These are phyloP conservation scores for Sceloporus undulatus DNA, from an alignment of 2,113 vertebrate genomes.

Conservation along the genomic window DNA sequence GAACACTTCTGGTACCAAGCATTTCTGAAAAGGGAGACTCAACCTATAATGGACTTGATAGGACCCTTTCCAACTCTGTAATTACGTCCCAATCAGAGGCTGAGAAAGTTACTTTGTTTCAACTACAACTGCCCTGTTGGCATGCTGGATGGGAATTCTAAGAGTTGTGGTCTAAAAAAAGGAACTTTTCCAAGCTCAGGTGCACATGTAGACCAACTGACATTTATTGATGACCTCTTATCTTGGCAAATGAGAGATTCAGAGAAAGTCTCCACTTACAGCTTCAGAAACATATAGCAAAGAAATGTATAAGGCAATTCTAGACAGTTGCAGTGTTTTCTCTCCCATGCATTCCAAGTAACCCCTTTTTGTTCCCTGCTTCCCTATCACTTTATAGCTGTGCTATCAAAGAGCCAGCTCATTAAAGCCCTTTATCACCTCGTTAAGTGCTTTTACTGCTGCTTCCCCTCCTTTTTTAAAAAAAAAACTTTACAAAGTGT, in stretches of 20 bases:
- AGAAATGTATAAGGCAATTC: not conserved
- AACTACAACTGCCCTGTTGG: no score
- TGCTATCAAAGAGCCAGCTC: slow-evolving; percentile 29
- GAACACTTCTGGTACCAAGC: no score
- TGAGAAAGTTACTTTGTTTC: no score
- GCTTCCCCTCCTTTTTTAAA: slow-evolving; percentile 14
- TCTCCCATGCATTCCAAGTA: not conserved
- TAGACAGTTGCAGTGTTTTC: not conserved
- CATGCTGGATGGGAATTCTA: no score
- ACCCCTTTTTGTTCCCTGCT: not conserved
- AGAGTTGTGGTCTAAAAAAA: no score
- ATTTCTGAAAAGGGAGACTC: no score
- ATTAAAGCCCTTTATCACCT: slow-evolving; percentile 40
- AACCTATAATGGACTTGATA: no score
- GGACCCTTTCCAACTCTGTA: no score
- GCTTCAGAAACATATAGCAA: not conserved
- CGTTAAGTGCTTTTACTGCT: slow-evolving; percentile 25
- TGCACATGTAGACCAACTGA: no score
- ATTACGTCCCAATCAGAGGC: not conserved
- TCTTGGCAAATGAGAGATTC: not conserved
- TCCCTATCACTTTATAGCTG: slow-evolving; percentile 26
- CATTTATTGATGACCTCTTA: not conserved
- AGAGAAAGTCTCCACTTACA: not conserved
- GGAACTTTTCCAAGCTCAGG: no score
- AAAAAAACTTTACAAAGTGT: slow-evolving; percentile 40